phyloP scores from a whole-genome alignment of 2,113 vertebrate genomes.

The Potamarius usumacintae region DNA sequence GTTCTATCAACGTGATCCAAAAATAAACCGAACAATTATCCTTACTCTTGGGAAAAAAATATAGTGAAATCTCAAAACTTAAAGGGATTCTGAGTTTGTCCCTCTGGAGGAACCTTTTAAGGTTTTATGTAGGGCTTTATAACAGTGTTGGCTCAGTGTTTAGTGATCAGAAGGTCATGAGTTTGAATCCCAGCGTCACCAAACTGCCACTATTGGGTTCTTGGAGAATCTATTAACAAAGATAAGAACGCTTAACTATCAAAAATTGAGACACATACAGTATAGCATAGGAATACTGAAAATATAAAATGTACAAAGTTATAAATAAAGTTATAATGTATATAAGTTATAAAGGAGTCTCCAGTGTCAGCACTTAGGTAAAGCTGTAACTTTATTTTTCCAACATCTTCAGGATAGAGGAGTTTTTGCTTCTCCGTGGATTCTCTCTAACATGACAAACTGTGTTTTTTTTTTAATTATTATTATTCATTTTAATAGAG shows the following conservation, averaged over 20 bases:
- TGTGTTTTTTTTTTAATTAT: background rate
- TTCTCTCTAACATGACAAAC: background rate
- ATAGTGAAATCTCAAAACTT: background rate
- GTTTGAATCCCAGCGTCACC: background rate
- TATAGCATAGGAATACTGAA: background rate
- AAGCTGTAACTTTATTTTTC: background rate
- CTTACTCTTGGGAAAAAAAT: background rate
- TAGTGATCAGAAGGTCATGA: background rate
- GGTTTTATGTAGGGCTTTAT: background rate
- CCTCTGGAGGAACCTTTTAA: background rate
- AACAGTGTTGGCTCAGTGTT: background rate
- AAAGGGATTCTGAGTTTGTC: background rate
- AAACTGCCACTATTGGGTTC: background rate
- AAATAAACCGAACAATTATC: background rate
- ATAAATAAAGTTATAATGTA: no score
- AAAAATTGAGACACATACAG: background rate
- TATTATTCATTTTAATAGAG: background rate
- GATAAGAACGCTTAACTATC: background rate
- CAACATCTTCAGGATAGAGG: background rate
- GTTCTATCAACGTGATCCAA: background rate
- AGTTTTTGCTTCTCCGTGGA: background rate
- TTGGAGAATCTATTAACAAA: background rate
- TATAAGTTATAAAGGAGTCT: background rate
- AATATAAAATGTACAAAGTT: background rate
- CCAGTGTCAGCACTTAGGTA: background rate